Conservation (phyloP, 2,888 invertebrate species). For the Acanthoscelides obtectus region DNA sequence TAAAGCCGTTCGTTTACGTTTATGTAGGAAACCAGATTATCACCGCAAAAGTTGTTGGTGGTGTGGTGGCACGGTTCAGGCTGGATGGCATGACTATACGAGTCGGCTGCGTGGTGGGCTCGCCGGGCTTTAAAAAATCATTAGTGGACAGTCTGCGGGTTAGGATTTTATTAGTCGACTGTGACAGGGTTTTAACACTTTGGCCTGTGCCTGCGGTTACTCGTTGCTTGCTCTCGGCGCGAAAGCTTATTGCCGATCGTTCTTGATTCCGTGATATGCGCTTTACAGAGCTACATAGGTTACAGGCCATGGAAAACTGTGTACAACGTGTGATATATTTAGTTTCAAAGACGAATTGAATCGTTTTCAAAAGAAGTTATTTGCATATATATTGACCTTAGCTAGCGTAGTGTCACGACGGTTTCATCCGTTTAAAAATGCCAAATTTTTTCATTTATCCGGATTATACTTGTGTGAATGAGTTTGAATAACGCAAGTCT, state of each 20-base stretch:
- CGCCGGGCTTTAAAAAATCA: slow-evolving; percentile 26
- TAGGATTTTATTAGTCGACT: slow-evolving; percentile 28
- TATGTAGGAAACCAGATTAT: not conserved
- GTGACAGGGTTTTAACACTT: slow-evolving; percentile 20
- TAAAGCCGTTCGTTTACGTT: not conserved
- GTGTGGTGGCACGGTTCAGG: slow-evolving; percentile 4
- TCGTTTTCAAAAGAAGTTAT: too few relatives aligned
- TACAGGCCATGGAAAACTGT: too few relatives aligned
- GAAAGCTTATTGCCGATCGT: not conserved
- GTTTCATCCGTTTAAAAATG: too few relatives aligned
- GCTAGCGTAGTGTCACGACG: too few relatives aligned
- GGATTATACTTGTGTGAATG: too few relatives aligned
- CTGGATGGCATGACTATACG: too few relatives aligned
- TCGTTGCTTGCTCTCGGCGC: not conserved
- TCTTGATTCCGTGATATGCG: not conserved
- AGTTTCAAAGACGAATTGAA: too few relatives aligned
- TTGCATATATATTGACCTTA: too few relatives aligned
- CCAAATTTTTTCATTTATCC: too few relatives aligned
- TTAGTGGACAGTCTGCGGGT: slow-evolving; percentile 30
- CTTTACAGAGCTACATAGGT: not conserved
- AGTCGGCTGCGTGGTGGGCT: slow-evolving; percentile 12
- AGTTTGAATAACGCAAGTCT: too few relatives aligned
- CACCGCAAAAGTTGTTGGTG: slow-evolving; percentile 5
- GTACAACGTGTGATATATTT: too few relatives aligned
- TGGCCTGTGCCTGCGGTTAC: slow-evolving; percentile 30